Evolutionary conservation across 1,140 invertebrate genomes (phyloP), one percentile per base, ranked within the genome.

Genomic region (Diabrotica virgifera): DNA sequence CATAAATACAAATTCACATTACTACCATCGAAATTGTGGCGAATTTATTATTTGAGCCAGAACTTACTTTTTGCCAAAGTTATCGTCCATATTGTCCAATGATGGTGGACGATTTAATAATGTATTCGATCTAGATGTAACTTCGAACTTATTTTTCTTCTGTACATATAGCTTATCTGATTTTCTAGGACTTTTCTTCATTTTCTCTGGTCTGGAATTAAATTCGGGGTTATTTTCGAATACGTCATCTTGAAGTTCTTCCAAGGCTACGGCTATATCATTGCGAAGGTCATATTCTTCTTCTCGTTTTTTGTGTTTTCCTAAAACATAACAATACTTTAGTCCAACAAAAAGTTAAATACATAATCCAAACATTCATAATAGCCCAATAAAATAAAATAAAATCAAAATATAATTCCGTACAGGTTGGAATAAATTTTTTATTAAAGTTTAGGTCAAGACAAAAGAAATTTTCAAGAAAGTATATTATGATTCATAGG

Each of bases 191-290:
- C 73, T 75, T 52, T 74, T 77, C 53, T 67, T 74, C 40, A 73
- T 67, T 66, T 73, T 76, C 40, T 77, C 75, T 1, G 57, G 46
- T 59, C 71, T 72, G 13, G 61, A 58, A 12, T 55, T 59, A 12
- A 69, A 66, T 52, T 78, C 71, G 37, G 51, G 11, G 46, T 64
- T 68, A 58, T 74, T 76, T 66, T 79, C 77, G 59, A 79, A 79
- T 51, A 79, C 77, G 66, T 79, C 77, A 70, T 79, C 77, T 72
- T 79, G 77, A 55, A 79, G 64, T 55, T 79, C 77, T 62, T 79
- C 76, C 61, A 79, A 69, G 24, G 77, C 76, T 40, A 77, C 59
- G 0, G 75, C 74, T 36, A 79, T 71, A 38, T 79, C 77, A 46
- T 64, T 78, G 59, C 73, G 73, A 13, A 69, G 68, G 59, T 78